These are phyloP conservation scores for Autographa gamma DNA, from an alignment of 2,888 invertebrate genomes.

Conservation along the genomic window DNA sequence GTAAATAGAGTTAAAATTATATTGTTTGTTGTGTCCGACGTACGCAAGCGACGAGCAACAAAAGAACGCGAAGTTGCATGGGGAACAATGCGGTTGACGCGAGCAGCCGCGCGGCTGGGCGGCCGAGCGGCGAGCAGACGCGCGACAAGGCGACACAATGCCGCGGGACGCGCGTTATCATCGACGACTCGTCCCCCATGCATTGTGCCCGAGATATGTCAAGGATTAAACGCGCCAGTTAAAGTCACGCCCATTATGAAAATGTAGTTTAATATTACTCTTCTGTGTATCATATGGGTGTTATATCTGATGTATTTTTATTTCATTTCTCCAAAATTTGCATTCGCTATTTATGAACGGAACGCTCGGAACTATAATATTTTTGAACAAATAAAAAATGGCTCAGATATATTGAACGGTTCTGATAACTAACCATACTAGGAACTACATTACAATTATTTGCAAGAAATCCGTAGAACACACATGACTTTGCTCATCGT, in stretches of 20 bases:
- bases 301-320: not conserved
- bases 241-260: slow-evolving; percentile 9
- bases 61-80: slow-evolving; percentile 39
- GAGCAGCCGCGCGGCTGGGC: slow-evolving; percentile 26
- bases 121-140: slow-evolving; percentile 22
- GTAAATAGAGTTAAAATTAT: not conserved
- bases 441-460: not conserved
- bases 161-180: slow-evolving; percentile 38
- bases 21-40: not conserved
- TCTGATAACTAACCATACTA: not conserved
- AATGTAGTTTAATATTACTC: not conserved
- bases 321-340: not conserved
- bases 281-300: not conserved
- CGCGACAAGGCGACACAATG: slow-evolving; percentile 48
- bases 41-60: slow-evolving; percentile 36
- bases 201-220: slow-evolving; percentile 44
- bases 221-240: slow-evolving; percentile 37
- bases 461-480: not conserved
- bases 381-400: not conserved
- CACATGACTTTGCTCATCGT: not conserved
- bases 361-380: not conserved
- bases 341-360: too few species aligned
- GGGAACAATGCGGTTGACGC: slow-evolving; percentile 49
- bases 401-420: not conserved
- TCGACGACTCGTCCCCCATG: slow-evolving; percentile 29